Evolutionary conservation across 1,140 invertebrate genomes (phyloP).

Genomic region (Oryzaephilus surinamensis): DNA sequence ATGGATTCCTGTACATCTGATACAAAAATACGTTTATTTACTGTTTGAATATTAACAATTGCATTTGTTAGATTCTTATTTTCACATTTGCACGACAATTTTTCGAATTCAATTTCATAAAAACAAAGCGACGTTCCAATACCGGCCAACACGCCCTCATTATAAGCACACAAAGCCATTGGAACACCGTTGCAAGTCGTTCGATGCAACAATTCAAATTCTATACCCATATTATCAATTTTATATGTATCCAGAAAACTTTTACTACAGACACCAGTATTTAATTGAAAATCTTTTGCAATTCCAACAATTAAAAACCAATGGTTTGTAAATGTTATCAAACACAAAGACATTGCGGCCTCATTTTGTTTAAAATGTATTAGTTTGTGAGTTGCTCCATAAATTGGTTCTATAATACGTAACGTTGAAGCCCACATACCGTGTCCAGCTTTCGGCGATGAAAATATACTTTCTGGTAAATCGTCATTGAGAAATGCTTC

Average conservation of each 20-base stretch:
- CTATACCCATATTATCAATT: constrained; percentile 58
- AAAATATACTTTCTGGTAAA: constrained; percentile 85
- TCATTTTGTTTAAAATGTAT: constrained; percentile 91
- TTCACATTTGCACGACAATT: constrained; percentile 94
- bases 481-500: constrained; percentile 93
- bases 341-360: constrained; percentile 76
- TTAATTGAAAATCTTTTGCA: constrained; percentile 82
- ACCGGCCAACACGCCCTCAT: constrained; percentile 84
- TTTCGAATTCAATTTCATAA: constrained; percentile 96
- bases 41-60: constrained; percentile 85
- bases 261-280: constrained; percentile 66
- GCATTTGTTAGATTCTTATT: constrained; percentile 96
- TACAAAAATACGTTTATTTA: constrained; percentile 89
- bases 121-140: constrained; percentile 85
- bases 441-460: constrained; percentile 89
- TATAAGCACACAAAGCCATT: constrained; percentile 78
- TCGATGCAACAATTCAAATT: constrained; percentile 85
- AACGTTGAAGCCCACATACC: constrained; percentile 97
- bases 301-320: constrained; percentile 77
- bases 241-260: constrained; percentile 84
- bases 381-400: constrained; percentile 65
- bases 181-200: constrained; percentile 93
- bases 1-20: constrained; percentile 96
- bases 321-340: constrained; percentile 52
- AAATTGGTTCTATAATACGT: constrained; percentile 81